These are phyloP conservation scores for Drosophila paramelanica DNA, from an alignment of 2,888 invertebrate genomes.

Conservation along the genomic window DNA sequence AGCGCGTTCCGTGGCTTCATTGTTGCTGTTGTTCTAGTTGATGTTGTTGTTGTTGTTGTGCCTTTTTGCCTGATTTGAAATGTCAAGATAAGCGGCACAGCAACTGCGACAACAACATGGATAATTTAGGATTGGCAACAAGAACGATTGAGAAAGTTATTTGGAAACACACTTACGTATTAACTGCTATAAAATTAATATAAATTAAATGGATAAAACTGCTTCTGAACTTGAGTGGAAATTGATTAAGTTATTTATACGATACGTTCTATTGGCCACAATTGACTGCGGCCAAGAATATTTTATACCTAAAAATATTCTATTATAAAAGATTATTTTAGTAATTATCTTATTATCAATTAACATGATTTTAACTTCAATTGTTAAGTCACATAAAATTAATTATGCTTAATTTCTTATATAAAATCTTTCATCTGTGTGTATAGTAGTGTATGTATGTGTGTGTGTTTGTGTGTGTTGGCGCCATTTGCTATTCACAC, in stretches of 20 bases:
- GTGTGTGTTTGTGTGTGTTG: conserved; percentile 28
- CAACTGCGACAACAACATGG: conserved; percentile 49
- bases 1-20: conserved; percentile 10
- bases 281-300: too few species aligned
- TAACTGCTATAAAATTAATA: conserved; percentile 35
- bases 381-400: conserved; percentile 7
- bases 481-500: conserved; percentile 50
- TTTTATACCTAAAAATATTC: too few species aligned
- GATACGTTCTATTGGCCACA: background rate
- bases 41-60: conserved; percentile 7
- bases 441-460: conserved; percentile 6
- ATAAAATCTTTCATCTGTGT: conserved; percentile 27
- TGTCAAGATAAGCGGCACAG: conserved; percentile 51
- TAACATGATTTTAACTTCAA: background rate
- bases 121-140: conserved; percentile 36
- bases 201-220: conserved; percentile 32
- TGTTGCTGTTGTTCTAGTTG: conserved; percentile 8
- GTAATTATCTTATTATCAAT: background rate
- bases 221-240: too few species aligned
- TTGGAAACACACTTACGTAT: conserved; percentile 24
- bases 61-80: conserved; percentile 34
- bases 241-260: background rate
- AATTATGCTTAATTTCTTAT: conserved; percentile 38
- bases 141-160: conserved; percentile 16
- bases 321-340: background rate